Percentiles rank a stretch among this genome's conserved stretches.
phyloP scores from a whole-genome alignment of 2,888 invertebrate genomes.

The Eugnorisma glareosa region DNA sequence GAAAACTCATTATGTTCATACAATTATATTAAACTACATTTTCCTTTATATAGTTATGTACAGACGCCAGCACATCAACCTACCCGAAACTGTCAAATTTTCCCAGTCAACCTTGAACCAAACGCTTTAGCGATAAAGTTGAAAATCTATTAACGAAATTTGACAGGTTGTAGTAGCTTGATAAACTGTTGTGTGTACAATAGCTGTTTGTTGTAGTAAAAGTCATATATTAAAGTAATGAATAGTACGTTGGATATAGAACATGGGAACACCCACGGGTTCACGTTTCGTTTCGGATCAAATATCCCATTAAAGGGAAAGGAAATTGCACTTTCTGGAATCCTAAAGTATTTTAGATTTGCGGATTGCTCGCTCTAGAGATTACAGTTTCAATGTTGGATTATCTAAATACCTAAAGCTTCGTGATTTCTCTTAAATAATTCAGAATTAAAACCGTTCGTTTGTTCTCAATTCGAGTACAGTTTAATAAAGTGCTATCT shows the following conservation, averaged over 20 bases:
- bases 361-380: constrained; percentile 38
- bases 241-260: constrained; percentile 10
- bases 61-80: no score
- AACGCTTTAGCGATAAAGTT: no score
- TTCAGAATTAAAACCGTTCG: constrained; percentile 20
- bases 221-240: constrained; percentile 18
- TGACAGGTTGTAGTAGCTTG: no score
- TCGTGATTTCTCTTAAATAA: constrained; percentile 34
- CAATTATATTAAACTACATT: constrained; percentile 21
- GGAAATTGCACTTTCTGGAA: constrained; percentile 64
- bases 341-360: constrained; percentile 35
- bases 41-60: constrained; percentile 11
- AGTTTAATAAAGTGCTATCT: constrained; percentile 32
- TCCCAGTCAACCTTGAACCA: no score
- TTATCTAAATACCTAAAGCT: constrained; percentile 44
- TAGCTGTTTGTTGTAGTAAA: constrained; percentile 16
- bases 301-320: constrained; percentile 69
- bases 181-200: no score
- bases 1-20: constrained; percentile 19
- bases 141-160: no score
- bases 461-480: constrained; percentile 34
- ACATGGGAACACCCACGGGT: constrained; percentile 30
- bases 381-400: constrained; percentile 38
- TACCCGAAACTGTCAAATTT: no score
- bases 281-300: constrained; percentile 63